Evolutionary conservation across 2,797 vertebrate genomes (phyloP), one percentile per base, ranked within the genome.

Genomic region (Setipinna tenuifilis): DNA sequence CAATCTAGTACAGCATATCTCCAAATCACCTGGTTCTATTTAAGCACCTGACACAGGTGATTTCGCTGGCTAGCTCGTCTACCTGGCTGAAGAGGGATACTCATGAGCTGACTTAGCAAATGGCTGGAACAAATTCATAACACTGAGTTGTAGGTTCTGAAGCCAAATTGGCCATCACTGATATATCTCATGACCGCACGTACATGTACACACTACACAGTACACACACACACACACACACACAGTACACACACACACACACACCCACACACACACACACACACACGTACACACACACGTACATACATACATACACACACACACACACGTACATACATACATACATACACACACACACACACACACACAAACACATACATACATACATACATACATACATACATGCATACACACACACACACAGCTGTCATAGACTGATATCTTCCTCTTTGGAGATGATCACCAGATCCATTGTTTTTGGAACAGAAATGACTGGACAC

Each of bases 361-460:
- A 31, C 61, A 62, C n/a, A 7, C 6, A 25, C 62, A 59, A 4
- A n/a, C 58, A 59, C 58, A 59, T 0, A 16, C 3, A 12, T 19
- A 62, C 59, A 23, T 19, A 71, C 19, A 21, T 10, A 35, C 25
- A 71, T 10, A 71, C 65, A 16, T 23, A 75, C 68, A 75, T 28
- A 65, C 65, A 31, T 5, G 23, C 61, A 62, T 11, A 7, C 6
- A 25, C 62, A 59, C 0, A n/a, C 58, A 59, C 58, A 59, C 3
- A 16, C 3, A n/a, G n/a, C n/a, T n/a, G n/a, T n/a, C n/a, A n/a
- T n/a, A n/a, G n/a, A n/a, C n/a, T n/a, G n/a, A n/a, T n/a, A n/a
- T n/a, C n/a, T n/a, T n/a, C 57, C 88, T 87, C 86, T 82, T 81
- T 89, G 87, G 50, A 54, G 2, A 12, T 16, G n/a, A 65, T 65